Evolutionary conservation across 2,888 invertebrate species (phyloP).

Genomic region (Cyrtodaria siliqua): DNA sequence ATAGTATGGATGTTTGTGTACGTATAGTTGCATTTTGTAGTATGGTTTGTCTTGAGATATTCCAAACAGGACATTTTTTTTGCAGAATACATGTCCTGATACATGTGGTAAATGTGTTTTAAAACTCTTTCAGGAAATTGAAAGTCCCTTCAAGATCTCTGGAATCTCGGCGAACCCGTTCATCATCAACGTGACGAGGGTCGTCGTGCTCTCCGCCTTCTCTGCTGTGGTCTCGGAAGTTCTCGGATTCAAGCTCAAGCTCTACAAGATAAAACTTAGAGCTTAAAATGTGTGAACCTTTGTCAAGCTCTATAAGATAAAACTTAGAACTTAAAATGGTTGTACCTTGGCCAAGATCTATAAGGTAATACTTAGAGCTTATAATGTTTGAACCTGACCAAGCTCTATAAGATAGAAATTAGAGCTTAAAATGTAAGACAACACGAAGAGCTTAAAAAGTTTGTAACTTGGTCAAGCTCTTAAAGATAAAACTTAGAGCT

Average conservation of each 20-base stretch:
- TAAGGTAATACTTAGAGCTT: conserved; percentile 92
- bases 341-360: conserved; percentile 98
- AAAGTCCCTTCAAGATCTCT: conserved; percentile 98
- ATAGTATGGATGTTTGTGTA: too few species aligned
- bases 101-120: too few species aligned
- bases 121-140: conserved; percentile 91
- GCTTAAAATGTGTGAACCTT: too few species aligned
- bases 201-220: conserved; percentile 97
- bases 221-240: conserved; percentile 98
- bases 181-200: conserved; percentile 97
- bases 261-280: conserved; percentile 95
- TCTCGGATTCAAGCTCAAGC: conserved; percentile 97
- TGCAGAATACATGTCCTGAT: too few species aligned
- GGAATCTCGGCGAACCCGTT: conserved; percentile 98
- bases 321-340: conserved; percentile 87
- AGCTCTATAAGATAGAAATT: conserved; percentile 97
- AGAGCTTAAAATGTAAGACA: conserved; percentile 91
- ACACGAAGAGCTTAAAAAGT: conserved; percentile 88
- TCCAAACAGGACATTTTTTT: too few species aligned
- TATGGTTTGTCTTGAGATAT: too few species aligned
- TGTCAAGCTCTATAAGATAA: conserved; percentile 98
- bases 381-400: too few species aligned
- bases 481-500: conserved; percentile 93
- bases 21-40: too few species aligned
- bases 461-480: too few species aligned